These are phyloP conservation scores for Diadegma fenestrale DNA, from an alignment of 2,888 invertebrate species.

Conservation along the genomic window DNA sequence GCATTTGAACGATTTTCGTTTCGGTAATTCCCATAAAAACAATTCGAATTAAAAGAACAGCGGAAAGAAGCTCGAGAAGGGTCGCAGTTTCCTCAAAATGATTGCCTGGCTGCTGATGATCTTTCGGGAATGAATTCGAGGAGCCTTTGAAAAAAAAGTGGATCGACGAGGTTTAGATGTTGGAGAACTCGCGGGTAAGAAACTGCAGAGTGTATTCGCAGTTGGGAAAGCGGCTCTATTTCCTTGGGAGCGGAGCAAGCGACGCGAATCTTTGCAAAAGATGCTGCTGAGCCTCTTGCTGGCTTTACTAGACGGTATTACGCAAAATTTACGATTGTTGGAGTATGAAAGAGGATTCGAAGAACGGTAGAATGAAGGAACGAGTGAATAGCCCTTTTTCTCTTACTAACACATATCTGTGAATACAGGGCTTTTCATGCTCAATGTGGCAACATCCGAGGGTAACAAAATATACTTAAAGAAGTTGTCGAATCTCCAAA, in stretches of 20 bases:
- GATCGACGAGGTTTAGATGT: not conserved
- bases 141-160: not conserved
- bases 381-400: slow-evolving; percentile 24
- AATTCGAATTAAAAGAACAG: not conserved
- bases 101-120: not conserved
- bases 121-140: not conserved
- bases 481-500: not conserved
- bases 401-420: not conserved
- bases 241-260: slow-evolving; percentile 5
- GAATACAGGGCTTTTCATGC: not conserved
- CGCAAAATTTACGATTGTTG: slow-evolving; percentile 63
- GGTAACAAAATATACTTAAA: not conserved
- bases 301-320: slow-evolving; percentile 59
- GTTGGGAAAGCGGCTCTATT: slow-evolving; percentile 9
- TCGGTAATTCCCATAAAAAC: not conserved
- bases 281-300: slow-evolving; percentile 30
- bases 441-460: not conserved
- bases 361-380: slow-evolving; percentile 42
- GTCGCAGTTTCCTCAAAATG: slow-evolving; percentile 10
- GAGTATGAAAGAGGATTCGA: slow-evolving; percentile 53
- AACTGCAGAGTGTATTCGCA: slow-evolving; percentile 6
- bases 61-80: not conserved
- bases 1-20: not conserved
- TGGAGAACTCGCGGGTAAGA: slow-evolving; percentile 13
- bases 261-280: slow-evolving; percentile 43